Percentiles rank a stretch among this genome's conserved stretches.
phyloP scores from a whole-genome alignment of 2,888 invertebrate genomes.

The Lepidocyrtinus sp. region DNA sequence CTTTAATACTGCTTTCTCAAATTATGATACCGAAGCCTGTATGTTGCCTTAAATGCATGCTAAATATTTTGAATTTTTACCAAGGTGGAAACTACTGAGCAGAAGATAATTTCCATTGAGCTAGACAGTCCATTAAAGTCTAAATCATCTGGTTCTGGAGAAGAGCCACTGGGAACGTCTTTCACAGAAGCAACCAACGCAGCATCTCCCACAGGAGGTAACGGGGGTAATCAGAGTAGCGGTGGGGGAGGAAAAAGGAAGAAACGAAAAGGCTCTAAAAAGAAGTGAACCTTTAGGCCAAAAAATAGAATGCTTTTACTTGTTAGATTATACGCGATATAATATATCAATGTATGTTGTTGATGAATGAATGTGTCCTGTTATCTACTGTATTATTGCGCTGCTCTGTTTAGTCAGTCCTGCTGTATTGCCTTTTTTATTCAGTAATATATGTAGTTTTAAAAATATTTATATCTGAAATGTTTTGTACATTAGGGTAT shows the following conservation, averaged over 20 bases:
- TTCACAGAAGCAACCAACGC: conserved; percentile 26
- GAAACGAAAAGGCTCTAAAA: conserved; percentile 64
- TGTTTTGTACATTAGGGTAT: too few relatives aligned
- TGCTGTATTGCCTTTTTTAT: too few relatives aligned
- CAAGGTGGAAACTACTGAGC: conserved; percentile 91
- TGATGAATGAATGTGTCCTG: too few relatives aligned
- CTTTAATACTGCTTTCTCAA: too few relatives aligned
- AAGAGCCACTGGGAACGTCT: conserved; percentile 23
- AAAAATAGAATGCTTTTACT: not conserved
- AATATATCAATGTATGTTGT: not conserved
- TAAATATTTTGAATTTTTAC: conserved; percentile 31
- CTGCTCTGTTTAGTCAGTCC: not conserved
- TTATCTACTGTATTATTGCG: too few relatives aligned
- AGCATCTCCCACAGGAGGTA: conserved; percentile 19
- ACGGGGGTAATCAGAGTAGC: conserved; percentile 75
- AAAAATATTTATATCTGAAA: conserved; percentile 5
- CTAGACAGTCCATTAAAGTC: conserved; percentile 77
- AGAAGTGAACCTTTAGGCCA: conserved; percentile 44
- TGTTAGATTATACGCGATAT: not conserved
- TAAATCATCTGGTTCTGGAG: conserved; percentile 41
- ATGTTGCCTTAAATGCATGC: conserved; percentile 8
- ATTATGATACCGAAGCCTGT: too few relatives aligned
- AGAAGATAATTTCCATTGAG: conserved; percentile 92
- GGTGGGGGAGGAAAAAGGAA: conserved; percentile 50
- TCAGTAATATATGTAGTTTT: too few relatives aligned